Percentiles rank a stretch among this genome's conserved stretches.
Conservation (phyloP, 1,140 invertebrate species). For the Tetramorium alpestre region DNA sequence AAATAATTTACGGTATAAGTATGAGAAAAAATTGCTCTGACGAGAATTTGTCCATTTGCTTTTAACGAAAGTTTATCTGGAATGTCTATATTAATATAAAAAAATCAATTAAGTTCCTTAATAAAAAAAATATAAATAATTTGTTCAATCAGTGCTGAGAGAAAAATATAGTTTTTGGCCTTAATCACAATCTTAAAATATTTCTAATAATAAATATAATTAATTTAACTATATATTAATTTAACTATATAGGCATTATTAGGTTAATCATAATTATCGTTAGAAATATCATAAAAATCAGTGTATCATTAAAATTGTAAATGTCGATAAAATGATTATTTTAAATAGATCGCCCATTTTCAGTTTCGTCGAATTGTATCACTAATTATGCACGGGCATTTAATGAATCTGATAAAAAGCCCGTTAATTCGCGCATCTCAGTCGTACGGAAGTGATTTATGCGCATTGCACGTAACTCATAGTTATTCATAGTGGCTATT, state of each 20-base stretch:
- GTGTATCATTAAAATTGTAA: too few relatives aligned
- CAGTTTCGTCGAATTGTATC: neutral
- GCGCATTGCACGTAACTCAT: slow-evolving; percentile 22
- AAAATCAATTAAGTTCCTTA: neutral
- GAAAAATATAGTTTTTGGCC: too few relatives aligned
- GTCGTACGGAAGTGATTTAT: slow-evolving; percentile 51
- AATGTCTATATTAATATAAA: neutral
- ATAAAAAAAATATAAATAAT: neutral
- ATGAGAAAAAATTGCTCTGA: neutral
- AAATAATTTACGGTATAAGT: neutral
- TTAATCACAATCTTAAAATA: too few relatives aligned
- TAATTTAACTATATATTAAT: too few relatives aligned
- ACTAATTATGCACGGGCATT: slow-evolving; percentile 13
- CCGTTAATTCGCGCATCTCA: slow-evolving; percentile 33
- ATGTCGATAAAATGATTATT: neutral
- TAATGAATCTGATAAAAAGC: slow-evolving; percentile 34
- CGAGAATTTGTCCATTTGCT: neutral
- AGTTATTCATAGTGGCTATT: slow-evolving; percentile 52
- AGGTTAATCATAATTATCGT: too few relatives aligned
- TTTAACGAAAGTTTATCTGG: neutral
- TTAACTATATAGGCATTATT: too few relatives aligned
- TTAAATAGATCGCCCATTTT: neutral
- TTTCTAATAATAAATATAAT: too few relatives aligned
- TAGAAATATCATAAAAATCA: too few relatives aligned
- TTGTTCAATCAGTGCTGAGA: neutral